Base-by-base conservation (phyloP, 1,140 invertebrate genomes). In the Drosophila obscura region DNA sequence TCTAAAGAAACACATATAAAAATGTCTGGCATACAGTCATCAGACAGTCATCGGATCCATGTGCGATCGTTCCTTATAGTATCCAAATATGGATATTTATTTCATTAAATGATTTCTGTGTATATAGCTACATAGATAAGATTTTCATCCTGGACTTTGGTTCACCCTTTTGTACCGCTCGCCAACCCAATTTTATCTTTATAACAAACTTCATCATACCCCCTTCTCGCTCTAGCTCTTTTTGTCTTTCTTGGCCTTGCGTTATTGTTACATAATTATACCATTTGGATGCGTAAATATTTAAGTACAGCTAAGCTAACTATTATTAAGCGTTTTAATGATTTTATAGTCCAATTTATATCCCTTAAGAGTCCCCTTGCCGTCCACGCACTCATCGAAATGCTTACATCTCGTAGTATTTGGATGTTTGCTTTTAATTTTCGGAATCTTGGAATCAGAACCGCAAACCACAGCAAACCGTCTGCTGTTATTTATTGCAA, bases 301-400 rank as follows among this genome's bases (percentile, higher is more conserved):
- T 88, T 79, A 73, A 88, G 50, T 41, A 48, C 48, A 62, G 63
- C 58, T 61, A 68, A 90, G 64, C 81, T 39, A 39, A 39, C 35
- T 39, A 90, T 90, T 87, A 87, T 73, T 68, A 79, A 68, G 52
- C 68, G 53, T 68, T 84, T 90, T 90, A 90, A 90, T 90, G 82
- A 82, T 87, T 90, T 90, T 81, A 90, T 90, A 90, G 82, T 87
- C 88, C 82, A 90, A 76, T 84, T 88, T 90, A 90, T 90, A 82
- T 80, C 73, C 80, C 69, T 78, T 89, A 89, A 89, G 85, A 72
- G 90, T 28, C 35, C 31, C 31, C 31, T 35, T 19, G 19, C 19
- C 22, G 22, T 39, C 73, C 82, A 67, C 74, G 50, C 59, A 56
- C 72, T 49, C 74, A 59, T 48, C 44, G 72, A 75, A 69, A 65